Base-by-base conservation (phyloP, 2,797 vertebrate genomes). In the Lacerta agilis region DNA sequence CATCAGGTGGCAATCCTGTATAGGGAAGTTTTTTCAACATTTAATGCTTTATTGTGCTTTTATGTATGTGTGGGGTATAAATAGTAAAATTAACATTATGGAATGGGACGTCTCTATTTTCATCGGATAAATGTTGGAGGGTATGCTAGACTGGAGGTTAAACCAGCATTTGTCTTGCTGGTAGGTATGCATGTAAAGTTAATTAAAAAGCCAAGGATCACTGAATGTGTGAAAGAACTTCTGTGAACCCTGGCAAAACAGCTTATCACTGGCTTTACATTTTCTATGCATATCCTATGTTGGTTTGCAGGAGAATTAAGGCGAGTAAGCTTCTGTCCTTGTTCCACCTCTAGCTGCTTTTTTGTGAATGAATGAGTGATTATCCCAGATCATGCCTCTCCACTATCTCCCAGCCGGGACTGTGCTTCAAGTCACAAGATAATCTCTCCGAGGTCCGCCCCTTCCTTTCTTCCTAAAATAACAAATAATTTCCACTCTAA, bases 341-440 rank as follows among this genome's bases (percentile, higher is more conserved):
- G 69, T 81, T 73, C 36, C 79, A 87, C 76, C 69, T 88, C 69
- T 84, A 55, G 78, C 69, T 66, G 87, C 76, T 43, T 49, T 64
- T 80, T 80, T n/a, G 8, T 85, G 77, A 88, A 88, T 85, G 82
- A 85, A 75, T 88, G 77, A 85, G 17, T 85, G 69, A 85, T 85
- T 79, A 73, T 79, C 82, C 67, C 77, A 66, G 67, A 58, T 80
- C 61, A 73, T 79, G 36, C 29, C 67, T 29, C 29, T 73, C 82
- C 69, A 80, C 29, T 85, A 33, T 78, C 66, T 64, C 36, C 77
- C 76, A 80, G 82, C 67, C 25, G 33, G 38, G 67, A 45, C 8
- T 17, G 25, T 20, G 38, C 33, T 72, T 80, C 55, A 80, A 55
- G 38, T 38, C 76, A 64, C 76, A 27, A 88, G 77, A 88, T 88